A percentile compares a stretch with the other conserved stretches of the same genome.
Evolutionary conservation across 2,113 vertebrate species (phyloP).

Genomic region (Oryzias curvinotus): DNA sequence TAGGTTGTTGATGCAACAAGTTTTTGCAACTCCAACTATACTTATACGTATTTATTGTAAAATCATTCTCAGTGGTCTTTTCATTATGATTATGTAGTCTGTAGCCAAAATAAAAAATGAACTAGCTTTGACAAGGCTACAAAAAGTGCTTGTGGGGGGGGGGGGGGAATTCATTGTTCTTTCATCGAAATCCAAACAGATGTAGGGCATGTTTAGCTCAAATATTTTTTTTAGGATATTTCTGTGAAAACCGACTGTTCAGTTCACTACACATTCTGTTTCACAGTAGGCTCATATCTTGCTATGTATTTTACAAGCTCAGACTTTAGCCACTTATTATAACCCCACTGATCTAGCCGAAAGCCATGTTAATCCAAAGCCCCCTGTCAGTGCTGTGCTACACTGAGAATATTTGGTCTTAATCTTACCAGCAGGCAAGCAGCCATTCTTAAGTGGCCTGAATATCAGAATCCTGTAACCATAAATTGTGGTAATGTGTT

Average conservation of each 20-base stretch:
- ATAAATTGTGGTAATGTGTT: conserved; percentile 29
- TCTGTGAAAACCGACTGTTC: background rate
- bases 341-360: conserved; percentile 48
- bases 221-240: too few species aligned
- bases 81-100: too few species aligned
- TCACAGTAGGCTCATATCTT: conserved; percentile 15
- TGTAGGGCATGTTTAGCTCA: too few species aligned
- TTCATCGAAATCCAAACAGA: too few species aligned
- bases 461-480: conserved; percentile 38
- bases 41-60: too few species aligned
- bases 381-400: conserved; percentile 50
- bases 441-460: conserved; percentile 54
- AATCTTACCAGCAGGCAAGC: conserved; percentile 61
- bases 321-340: conserved; percentile 31
- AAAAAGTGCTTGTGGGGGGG: too few species aligned
- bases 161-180: too few species aligned
- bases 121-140: too few species aligned
- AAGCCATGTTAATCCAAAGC: conserved; percentile 55
- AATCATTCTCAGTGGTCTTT: too few species aligned
- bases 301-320: conserved; percentile 31
- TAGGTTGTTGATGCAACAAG: too few species aligned
- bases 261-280: background rate
- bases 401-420: conserved; percentile 57
- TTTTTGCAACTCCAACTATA: too few species aligned
- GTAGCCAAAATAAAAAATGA: too few species aligned